Conservation (phyloP, 2,113 vertebrate genomes). For the Lipophrys pholis region DNA sequence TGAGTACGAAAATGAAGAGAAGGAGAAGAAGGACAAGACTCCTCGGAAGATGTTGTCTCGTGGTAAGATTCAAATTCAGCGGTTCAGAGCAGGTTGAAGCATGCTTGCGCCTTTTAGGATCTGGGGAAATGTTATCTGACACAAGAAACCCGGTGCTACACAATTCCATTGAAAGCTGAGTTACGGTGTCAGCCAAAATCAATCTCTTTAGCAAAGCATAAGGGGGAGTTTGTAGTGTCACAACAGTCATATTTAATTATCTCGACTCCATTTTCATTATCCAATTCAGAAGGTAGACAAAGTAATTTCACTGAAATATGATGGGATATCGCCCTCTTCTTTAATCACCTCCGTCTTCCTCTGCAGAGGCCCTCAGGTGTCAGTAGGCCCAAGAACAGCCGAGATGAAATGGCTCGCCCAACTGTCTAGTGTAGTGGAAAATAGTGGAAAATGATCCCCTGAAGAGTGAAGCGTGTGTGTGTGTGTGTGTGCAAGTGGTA, state of each 20-base stretch:
- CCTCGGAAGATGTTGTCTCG: slow-evolving; percentile 96
- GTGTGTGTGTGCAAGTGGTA: not conserved
- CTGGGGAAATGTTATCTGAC: not conserved
- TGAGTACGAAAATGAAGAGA: slow-evolving; percentile 95
- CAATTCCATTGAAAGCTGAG: too few species aligned
- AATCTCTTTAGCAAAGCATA: too few species aligned
- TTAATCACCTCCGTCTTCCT: slow-evolving; percentile 31
- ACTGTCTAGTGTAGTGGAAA: slow-evolving; percentile 50
- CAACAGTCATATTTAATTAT: too few species aligned
- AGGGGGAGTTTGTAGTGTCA: too few species aligned
- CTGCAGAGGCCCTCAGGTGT: slow-evolving; percentile 36
- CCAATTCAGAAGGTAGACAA: too few species aligned
- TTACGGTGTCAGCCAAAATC: too few species aligned
- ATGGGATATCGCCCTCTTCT: slow-evolving; percentile 21
- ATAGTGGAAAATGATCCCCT: slow-evolving; percentile 51
- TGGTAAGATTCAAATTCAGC: slow-evolving; percentile 80
- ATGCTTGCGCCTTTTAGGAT: not conserved
- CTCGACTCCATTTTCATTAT: too few species aligned
- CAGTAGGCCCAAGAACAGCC: slow-evolving; percentile 39
- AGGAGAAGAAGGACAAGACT: slow-evolving; percentile 95
- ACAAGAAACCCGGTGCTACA: too few species aligned
- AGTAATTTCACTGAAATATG: slow-evolving; percentile 3
- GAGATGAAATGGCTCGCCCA: slow-evolving; percentile 48
- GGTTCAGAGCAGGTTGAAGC: not conserved
- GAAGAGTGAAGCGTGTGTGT: slow-evolving; percentile 26